Percentiles rank a stretch among this genome's conserved stretches.
Conservation (phyloP, 37 sponge, comb jelly and placozoan genomes). For the Tethya wilhelma region DNA sequence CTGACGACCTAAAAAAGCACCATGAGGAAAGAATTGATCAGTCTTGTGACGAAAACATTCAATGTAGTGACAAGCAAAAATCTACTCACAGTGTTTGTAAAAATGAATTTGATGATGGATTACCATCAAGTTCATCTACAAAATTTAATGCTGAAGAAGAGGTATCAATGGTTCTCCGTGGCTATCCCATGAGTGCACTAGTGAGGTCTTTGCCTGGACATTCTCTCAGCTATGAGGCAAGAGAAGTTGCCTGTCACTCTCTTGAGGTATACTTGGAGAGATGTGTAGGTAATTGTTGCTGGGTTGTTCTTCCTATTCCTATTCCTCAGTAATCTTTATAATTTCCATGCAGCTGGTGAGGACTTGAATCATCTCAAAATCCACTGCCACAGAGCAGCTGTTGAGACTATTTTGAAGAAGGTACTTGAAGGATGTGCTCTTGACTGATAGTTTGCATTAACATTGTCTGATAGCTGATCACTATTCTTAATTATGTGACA, state of each 20-base stretch:
- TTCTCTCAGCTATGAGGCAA: conserved; percentile 64
- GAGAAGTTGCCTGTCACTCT: conserved; percentile 79
- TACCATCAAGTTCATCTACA: no score
- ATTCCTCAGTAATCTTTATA: background rate
- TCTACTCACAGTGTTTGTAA: background rate
- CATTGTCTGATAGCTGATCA: background rate
- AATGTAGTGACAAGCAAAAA: background rate
- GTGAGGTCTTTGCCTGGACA: conserved; percentile 24
- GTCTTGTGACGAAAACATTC: background rate
- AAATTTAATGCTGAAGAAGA: no score
- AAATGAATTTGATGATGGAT: no score
- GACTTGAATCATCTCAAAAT: conserved; percentile 45
- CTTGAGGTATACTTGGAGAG: conserved; percentile 48
- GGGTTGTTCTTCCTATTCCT: background rate
- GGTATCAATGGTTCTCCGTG: no score
- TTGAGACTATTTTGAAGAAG: conserved; percentile 67
- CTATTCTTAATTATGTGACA: conserved; percentile 1
- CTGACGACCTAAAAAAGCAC: background rate
- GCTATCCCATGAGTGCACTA: conserved; percentile 70
- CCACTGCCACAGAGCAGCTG: conserved; percentile 75
- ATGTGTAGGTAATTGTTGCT: background rate
- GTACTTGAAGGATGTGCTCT: conserved; percentile 14
- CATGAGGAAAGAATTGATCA: background rate
- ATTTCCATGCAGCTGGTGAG: conserved; percentile 1
- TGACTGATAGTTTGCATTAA: background rate